Evolutionary conservation across 2,113 vertebrate genomes (phyloP).

Genomic region (Apodemus speciosus): DNA sequence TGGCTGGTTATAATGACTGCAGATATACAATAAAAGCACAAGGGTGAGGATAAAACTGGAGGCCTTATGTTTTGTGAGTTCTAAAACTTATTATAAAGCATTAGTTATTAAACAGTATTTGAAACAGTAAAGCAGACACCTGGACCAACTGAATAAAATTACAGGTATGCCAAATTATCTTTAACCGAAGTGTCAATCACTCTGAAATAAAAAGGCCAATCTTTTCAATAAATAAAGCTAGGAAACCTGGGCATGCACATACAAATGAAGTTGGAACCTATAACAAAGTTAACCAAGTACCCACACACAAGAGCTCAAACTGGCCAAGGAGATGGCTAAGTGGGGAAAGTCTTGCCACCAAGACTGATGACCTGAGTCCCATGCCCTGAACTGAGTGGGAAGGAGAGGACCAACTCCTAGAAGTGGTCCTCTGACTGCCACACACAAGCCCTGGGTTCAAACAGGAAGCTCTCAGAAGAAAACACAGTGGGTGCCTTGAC

Average conservation of each 20-base stretch:
- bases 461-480: not conserved
- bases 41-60: not conserved
- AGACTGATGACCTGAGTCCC: not conserved
- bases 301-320: not conserved
- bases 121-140: not conserved
- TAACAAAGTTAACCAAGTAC: not conserved
- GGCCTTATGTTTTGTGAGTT: not conserved
- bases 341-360: not conserved
- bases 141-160: not conserved
- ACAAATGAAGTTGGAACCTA: not conserved
- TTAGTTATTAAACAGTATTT: not conserved
- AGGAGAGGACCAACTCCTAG: not conserved
- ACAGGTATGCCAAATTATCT: not conserved
- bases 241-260: not conserved
- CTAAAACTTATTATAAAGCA: conserved; percentile 30
- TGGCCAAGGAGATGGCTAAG: not conserved
- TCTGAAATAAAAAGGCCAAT: not conserved
- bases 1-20: not conserved
- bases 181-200: not conserved
- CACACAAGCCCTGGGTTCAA: not conserved
- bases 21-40: not conserved
- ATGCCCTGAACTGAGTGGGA: not conserved
- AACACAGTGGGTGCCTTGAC: not conserved
- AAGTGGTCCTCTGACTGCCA: not conserved
- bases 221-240: not conserved